phyloP scores from a whole-genome alignment of 2,113 vertebrate genomes.

The Tragelaphus imberbis region DNA sequence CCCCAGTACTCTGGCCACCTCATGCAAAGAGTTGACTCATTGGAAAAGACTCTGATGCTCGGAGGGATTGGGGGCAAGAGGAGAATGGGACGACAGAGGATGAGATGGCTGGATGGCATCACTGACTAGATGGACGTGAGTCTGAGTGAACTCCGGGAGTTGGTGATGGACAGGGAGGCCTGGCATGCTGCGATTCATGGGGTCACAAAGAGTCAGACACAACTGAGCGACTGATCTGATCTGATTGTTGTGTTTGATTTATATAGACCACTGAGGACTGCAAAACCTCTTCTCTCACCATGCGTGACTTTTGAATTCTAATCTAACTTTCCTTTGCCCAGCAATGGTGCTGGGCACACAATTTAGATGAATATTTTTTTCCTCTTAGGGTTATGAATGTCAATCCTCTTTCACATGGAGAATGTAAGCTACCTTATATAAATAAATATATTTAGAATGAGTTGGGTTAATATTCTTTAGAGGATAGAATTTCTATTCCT shows the following conservation, averaged over 20 bases:
- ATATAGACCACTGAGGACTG: conserved; percentile 43
- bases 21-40: too few species aligned
- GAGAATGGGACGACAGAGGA: too few species aligned
- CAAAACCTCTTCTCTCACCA: background rate
- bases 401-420: background rate
- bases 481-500: background rate
- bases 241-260: conserved; percentile 54
- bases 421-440: conserved; percentile 20
- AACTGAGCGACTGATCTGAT: too few species aligned
- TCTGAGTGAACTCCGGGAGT: too few species aligned
- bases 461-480: background rate
- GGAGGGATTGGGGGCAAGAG: too few species aligned
- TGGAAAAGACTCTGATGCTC: too few species aligned
- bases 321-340: background rate
- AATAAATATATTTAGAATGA: background rate
- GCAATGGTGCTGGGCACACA: background rate
- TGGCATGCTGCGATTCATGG: too few species aligned
- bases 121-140: too few species aligned
- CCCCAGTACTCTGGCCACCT: too few species aligned
- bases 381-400: background rate
- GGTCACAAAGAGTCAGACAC: too few species aligned
- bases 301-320: conserved; percentile 43
- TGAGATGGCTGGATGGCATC: too few species aligned
- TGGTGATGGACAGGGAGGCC: too few species aligned
- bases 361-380: background rate